phyloP scores from a whole-genome alignment of 2,113 vertebrate species.

The Chroicocephalus ridibundus region DNA sequence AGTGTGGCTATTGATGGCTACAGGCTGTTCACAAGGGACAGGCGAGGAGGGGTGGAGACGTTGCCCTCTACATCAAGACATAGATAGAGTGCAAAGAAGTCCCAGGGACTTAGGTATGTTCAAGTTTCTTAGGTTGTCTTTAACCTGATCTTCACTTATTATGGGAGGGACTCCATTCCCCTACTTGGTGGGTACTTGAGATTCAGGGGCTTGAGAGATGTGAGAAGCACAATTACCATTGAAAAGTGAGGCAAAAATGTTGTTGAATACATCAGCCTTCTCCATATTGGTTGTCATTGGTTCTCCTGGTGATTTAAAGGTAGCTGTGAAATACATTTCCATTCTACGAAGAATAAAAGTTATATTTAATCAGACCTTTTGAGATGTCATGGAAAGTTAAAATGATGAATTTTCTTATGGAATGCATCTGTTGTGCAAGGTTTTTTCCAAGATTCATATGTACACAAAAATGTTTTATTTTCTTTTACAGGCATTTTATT shows the following conservation, averaged over 20 bases:
- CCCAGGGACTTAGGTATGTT: neutral
- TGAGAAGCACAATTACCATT: neutral
- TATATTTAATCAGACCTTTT: neutral
- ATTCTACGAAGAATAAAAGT: neutral
- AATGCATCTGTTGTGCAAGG: neutral
- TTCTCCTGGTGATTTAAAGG: neutral
- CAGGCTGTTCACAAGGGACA: neutral
- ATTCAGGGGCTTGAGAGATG: neutral
- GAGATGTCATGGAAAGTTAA: neutral
- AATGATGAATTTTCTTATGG: neutral
- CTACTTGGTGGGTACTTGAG: neutral
- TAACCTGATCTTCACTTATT: neutral
- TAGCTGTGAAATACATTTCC: neutral
- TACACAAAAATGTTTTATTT: neutral
- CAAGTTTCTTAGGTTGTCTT: neutral
- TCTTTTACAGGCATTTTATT: neutral
- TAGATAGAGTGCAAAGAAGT: neutral
- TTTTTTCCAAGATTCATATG: neutral
- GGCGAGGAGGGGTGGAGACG: neutral
- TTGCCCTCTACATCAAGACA: neutral
- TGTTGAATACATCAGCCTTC: neutral
- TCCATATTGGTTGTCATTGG: neutral
- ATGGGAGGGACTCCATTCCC: neutral
- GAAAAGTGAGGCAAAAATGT: neutral
- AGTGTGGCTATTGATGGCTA: neutral